These are phyloP conservation scores for Anhinga rufa DNA, from an alignment of 2,113 vertebrate species.

Conservation along the genomic window DNA sequence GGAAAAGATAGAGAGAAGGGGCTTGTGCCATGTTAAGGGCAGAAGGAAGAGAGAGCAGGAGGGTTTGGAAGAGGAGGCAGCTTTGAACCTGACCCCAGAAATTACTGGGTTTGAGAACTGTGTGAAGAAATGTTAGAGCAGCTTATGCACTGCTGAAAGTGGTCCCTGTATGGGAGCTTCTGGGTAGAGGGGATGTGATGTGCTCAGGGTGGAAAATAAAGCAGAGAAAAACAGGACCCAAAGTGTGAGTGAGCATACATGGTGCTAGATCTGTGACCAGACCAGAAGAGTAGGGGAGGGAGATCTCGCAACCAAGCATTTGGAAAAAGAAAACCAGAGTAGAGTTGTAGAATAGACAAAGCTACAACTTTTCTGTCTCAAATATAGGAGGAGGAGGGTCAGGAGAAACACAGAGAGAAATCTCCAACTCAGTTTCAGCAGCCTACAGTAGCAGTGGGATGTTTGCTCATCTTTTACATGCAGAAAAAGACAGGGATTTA, in stretches of 20 bases:
- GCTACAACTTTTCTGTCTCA: neutral
- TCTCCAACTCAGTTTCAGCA: neutral
- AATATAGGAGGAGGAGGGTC: neutral
- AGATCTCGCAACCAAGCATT: neutral
- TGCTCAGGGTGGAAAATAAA: neutral
- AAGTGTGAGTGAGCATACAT: neutral
- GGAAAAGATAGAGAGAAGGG: neutral
- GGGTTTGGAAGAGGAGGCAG: neutral
- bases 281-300: neutral
- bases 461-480: neutral
- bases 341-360: neutral
- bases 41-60: neutral
- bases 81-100: neutral
- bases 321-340: neutral
- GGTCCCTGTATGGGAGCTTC: neutral
- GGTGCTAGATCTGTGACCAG: neutral
- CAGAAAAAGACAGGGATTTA: neutral
- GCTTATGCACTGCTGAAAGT: neutral
- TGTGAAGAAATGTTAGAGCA: neutral
- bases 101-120: neutral
- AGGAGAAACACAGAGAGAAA: neutral
- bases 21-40: neutral
- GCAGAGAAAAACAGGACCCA: neutral
- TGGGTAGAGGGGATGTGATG: neutral
- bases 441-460: neutral